Conservation (phyloP, 2,888 invertebrate species). For the Lordiphosa fenestrarum region DNA sequence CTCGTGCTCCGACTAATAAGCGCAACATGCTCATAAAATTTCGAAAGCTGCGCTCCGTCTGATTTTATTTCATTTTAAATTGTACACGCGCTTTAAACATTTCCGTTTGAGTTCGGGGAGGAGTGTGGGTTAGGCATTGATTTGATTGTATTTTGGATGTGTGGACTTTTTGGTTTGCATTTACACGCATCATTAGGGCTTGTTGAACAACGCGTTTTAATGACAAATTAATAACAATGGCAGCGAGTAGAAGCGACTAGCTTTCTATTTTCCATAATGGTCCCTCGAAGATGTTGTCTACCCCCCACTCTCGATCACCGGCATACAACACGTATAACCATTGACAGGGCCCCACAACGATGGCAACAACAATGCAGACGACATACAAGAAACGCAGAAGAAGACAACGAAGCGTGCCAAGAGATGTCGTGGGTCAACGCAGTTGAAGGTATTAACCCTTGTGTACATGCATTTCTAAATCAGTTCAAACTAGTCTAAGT, state of each 20-base stretch:
- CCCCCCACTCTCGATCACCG: neutral
- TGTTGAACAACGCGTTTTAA: slow-evolving; percentile 48
- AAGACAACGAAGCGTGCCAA: slow-evolving; percentile 16
- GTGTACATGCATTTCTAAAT: neutral
- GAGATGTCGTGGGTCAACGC: slow-evolving; percentile 17
- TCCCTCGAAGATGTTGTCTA: slow-evolving; percentile 13
- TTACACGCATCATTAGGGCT: slow-evolving; percentile 66
- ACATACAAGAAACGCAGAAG: slow-evolving; percentile 4
- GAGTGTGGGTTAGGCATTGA: slow-evolving; percentile 4
- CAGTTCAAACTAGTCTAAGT: neutral
- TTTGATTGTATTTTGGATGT: neutral
- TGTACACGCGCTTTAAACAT: slow-evolving; percentile 55
- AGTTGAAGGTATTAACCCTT: slow-evolving; percentile 44
- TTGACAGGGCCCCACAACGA: slow-evolving; percentile 43
- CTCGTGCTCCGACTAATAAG: slow-evolving; percentile 68
- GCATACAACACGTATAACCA: slow-evolving; percentile 26
- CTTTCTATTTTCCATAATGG: slow-evolving; percentile 63
- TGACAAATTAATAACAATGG: slow-evolving; percentile 64
- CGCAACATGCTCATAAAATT: slow-evolving; percentile 72
- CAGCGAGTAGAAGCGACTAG: slow-evolving; percentile 44
- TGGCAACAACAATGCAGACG: slow-evolving; percentile 3
- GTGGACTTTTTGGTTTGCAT: slow-evolving; percentile 37
- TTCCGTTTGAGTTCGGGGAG: slow-evolving; percentile 19
- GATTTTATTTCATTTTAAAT: slow-evolving; percentile 66
- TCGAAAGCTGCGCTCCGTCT: slow-evolving; percentile 61